A percentile compares a stretch with the other conserved stretches of the same genome.
Conservation (phyloP, 1,140 invertebrate species). For the Armadillidium nasatum region DNA sequence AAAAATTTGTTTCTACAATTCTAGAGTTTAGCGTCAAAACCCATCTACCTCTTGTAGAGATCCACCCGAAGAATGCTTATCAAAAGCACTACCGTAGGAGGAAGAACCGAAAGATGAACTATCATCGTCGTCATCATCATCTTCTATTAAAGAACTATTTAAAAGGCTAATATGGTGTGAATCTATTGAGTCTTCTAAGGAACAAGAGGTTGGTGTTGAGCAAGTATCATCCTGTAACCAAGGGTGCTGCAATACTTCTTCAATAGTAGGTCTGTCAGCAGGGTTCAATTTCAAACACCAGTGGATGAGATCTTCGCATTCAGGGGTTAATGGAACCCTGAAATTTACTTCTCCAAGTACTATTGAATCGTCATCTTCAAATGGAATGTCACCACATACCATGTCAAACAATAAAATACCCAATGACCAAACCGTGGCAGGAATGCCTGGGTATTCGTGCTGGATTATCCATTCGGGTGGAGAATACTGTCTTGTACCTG, state of each 20-base stretch:
- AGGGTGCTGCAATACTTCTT: conserved; percentile 59
- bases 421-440: conserved; percentile 65
- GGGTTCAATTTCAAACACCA: conserved; percentile 57
- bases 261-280: conserved; percentile 54
- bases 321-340: conserved; percentile 53
- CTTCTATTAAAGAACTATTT: not conserved
- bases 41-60: conserved; percentile 1
- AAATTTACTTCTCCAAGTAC: conserved; percentile 55
- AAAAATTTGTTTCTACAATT: not conserved
- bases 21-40: conserved; percentile 1
- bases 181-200: not conserved
- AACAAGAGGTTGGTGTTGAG: not conserved
- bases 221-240: conserved; percentile 51
- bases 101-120: not conserved
- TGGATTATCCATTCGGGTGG: conserved; percentile 66
- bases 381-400: conserved; percentile 68
- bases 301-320: conserved; percentile 59
- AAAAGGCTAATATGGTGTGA: not conserved
- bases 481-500: conserved; percentile 63
- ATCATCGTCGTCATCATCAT: not conserved
- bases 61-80: not conserved
- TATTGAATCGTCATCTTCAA: conserved; percentile 64
- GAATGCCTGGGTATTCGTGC: conserved; percentile 58
- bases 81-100: not conserved
- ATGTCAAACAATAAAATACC: conserved; percentile 66